phyloP scores from a whole-genome alignment of 2,797 vertebrate genomes.

The Miichthys miiuy region DNA sequence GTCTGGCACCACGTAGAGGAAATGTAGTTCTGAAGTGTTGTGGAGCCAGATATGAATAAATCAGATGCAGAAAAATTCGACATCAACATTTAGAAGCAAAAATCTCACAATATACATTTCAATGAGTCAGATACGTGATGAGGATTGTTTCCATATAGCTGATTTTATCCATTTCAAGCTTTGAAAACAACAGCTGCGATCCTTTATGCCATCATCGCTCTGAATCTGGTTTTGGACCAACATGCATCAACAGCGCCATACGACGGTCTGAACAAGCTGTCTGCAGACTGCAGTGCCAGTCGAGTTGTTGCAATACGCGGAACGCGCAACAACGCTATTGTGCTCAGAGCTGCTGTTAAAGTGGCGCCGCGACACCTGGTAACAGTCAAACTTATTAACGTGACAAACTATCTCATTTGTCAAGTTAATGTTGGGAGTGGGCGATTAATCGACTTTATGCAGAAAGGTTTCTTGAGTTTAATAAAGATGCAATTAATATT shows the following conservation, averaged over 20 bases:
- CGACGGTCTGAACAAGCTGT: conserved; percentile 46
- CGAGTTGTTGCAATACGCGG: conserved; percentile 3
- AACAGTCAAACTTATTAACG: neutral
- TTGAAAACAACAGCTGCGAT: conserved; percentile 59
- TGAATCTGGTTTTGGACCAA: conserved; percentile 34
- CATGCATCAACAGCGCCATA: conserved; percentile 20
- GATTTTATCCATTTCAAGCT: conserved; percentile 14
- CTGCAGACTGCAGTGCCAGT: conserved; percentile 32
- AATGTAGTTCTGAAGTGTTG: conserved; percentile 81
- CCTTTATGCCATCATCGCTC: conserved; percentile 18
- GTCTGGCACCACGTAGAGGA: conserved; percentile 94
- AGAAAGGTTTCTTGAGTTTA: neutral
- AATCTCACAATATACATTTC: neutral
- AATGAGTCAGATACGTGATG: conserved; percentile 12
- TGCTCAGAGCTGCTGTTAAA: neutral
- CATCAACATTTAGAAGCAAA: neutral
- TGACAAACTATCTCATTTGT: neutral
- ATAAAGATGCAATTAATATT: neutral
- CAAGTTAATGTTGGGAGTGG: too few species aligned
- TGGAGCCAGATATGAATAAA: conserved; percentile 7
- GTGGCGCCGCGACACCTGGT: neutral
- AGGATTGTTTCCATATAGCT: conserved; percentile 10
- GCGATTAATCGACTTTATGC: neutral
- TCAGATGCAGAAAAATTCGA: neutral
- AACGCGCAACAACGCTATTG: neutral